A percentile compares a stretch with the other conserved stretches of the same genome.
These are phyloP conservation scores for Tetramorium simillimum DNA, from an alignment of 1,140 invertebrate genomes.

Conservation along the genomic window DNA sequence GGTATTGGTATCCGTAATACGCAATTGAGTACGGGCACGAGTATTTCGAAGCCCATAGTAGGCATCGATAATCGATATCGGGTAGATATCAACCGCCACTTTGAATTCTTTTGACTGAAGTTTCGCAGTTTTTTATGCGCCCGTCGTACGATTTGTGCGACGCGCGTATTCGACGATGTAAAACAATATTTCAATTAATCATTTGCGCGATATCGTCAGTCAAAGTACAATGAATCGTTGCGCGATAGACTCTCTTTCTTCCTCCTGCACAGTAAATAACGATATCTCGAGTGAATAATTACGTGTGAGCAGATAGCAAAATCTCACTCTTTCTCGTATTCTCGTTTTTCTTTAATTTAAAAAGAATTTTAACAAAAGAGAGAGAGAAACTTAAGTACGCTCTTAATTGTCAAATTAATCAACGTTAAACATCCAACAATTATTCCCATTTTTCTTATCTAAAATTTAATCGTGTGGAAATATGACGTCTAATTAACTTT, in stretches of 20 bases:
- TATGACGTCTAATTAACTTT: conserved; percentile 45
- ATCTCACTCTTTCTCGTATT: not conserved
- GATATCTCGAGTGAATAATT: conserved; percentile 44
- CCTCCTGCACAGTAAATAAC: not conserved
- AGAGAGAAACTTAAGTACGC: not conserved
- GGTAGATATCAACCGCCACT: conserved; percentile 54
- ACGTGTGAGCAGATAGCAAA: conserved; percentile 19
- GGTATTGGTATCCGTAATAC: conserved; percentile 55
- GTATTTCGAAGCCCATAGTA: conserved; percentile 46
- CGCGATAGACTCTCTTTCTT: conserved; percentile 11
- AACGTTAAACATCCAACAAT: not conserved
- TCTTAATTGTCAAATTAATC: conserved; percentile 42
- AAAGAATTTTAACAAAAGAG: not conserved
- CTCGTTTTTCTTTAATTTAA: not conserved
- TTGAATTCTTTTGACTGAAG: conserved; percentile 58
- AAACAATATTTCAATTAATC: conserved; percentile 57
- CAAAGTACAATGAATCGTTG: conserved; percentile 48
- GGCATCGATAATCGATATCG: conserved; percentile 55
- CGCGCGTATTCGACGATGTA: conserved; percentile 29
- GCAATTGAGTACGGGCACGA: conserved; percentile 48
- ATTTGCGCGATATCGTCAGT: conserved; percentile 37
- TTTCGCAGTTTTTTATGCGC: conserved; percentile 36
- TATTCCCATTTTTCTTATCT: conserved; percentile 3
- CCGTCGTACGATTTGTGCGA: conserved; percentile 27
- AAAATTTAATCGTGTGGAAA: conserved; percentile 6